Evolutionary conservation across 2,113 vertebrate genomes (phyloP).

Genomic region (Propithecus coquereli): DNA sequence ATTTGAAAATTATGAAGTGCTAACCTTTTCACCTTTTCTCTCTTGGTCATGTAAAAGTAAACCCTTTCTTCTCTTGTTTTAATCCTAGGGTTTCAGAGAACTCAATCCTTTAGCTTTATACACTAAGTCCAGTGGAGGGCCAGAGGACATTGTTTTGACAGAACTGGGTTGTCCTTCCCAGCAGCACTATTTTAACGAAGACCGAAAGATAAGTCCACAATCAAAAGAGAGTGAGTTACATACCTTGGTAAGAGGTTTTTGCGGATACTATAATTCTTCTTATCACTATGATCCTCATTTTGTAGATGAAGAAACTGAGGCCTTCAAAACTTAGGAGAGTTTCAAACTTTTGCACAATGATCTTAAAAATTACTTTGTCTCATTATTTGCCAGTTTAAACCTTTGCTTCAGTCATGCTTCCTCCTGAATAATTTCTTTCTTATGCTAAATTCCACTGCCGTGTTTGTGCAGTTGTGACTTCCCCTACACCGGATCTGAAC

Average conservation of each 20-base stretch:
- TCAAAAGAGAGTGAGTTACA: background rate
- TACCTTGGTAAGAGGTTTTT: conserved; percentile 35
- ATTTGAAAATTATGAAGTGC: background rate
- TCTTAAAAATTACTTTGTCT: background rate
- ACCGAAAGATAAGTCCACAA: conserved; percentile 10
- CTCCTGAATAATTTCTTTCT: background rate
- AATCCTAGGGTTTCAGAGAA: conserved; percentile 81
- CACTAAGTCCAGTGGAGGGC: conserved; percentile 70
- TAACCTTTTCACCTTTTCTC: background rate
- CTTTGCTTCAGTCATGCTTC: background rate
- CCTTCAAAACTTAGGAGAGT: background rate
- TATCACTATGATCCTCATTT: background rate
- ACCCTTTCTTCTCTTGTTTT: background rate
- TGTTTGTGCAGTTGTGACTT: background rate
- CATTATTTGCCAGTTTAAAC: background rate
- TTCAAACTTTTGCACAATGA: background rate
- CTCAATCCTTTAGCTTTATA: conserved; percentile 87
- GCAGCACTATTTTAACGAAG: conserved; percentile 50
- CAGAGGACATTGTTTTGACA: background rate
- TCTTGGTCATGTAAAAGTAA: background rate
- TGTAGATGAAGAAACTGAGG: background rate
- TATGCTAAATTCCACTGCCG: background rate
- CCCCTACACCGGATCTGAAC: no score
- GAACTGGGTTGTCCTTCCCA: conserved; percentile 40
- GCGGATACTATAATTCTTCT: background rate